Evolutionary conservation across 1,140 invertebrate species (phyloP).

Genomic region (Zophobas morio): DNA sequence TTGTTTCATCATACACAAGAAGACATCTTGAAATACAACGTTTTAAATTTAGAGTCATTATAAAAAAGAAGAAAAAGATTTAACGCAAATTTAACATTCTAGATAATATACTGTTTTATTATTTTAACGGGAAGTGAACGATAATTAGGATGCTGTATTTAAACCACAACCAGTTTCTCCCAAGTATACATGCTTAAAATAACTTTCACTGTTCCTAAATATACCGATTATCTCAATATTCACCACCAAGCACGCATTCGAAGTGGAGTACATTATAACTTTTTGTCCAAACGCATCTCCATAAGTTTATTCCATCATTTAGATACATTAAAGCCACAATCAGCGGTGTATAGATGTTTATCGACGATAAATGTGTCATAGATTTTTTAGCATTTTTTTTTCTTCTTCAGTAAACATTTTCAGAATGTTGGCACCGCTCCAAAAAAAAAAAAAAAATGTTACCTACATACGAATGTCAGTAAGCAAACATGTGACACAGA

Average conservation of each 20-base stretch:
- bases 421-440: neutral
- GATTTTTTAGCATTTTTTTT: too few species aligned
- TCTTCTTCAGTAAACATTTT: slow-evolving; percentile 9
- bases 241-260: neutral
- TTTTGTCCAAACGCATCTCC: too few species aligned
- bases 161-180: slow-evolving; percentile 10
- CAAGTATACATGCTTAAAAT: slow-evolving; percentile 16
- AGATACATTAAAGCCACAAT: too few species aligned
- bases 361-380: too few species aligned
- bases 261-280: neutral
- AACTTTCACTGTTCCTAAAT: slow-evolving; percentile 28
- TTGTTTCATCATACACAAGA: too few species aligned
- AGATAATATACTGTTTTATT: neutral
- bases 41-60: too few species aligned
- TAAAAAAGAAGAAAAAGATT: too few species aligned
- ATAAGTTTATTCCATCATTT: too few species aligned
- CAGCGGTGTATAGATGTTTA: too few species aligned
- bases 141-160: neutral
- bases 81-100: too few species aligned
- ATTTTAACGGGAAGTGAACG: neutral
- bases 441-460: slow-evolving; percentile 13
- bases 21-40: too few species aligned
- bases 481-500: neutral
- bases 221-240: slow-evolving; percentile 14
- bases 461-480: neutral